Evolutionary conservation across 2,888 invertebrate genomes (phyloP).

Genomic region (Cetonia aurata): DNA sequence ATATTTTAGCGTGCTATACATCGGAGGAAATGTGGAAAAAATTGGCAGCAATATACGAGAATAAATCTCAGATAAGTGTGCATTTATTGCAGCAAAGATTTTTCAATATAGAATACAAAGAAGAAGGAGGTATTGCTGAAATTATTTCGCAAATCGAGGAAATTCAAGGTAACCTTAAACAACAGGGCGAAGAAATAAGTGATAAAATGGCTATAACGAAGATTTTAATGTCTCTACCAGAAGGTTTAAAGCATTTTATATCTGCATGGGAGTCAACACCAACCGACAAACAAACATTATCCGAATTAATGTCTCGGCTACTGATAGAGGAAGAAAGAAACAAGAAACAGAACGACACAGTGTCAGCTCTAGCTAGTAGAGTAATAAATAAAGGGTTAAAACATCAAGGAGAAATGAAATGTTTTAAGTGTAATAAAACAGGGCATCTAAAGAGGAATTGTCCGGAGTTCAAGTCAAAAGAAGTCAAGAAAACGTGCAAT

Average conservation of each 20-base stretch:
- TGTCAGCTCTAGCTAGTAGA: neutral
- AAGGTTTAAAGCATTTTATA: conserved; percentile 58
- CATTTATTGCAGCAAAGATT: conserved; percentile 1
- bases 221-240: conserved; percentile 57
- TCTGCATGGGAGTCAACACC: conserved; percentile 56
- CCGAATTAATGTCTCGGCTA: conserved; percentile 49
- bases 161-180: no score
- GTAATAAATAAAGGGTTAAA: neutral
- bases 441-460: conserved; percentile 27
- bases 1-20: neutral
- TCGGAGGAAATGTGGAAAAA: conserved; percentile 9
- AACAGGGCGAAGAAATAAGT: conserved; percentile 26
- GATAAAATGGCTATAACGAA: conserved; percentile 51
- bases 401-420: conserved; percentile 7
- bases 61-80: neutral
- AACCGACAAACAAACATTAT: conserved; percentile 48
- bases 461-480: conserved; percentile 5
- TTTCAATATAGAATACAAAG: conserved; percentile 3
- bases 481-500: conserved; percentile 38
- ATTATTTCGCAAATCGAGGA: neutral
- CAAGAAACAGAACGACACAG: conserved; percentile 11
- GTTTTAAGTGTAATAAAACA: neutral
- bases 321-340: conserved; percentile 11
- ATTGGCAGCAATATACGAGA: neutral
- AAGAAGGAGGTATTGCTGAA: neutral